Conservation (phyloP, 1,140 invertebrate species). For the Sminthurides bifidus region DNA sequence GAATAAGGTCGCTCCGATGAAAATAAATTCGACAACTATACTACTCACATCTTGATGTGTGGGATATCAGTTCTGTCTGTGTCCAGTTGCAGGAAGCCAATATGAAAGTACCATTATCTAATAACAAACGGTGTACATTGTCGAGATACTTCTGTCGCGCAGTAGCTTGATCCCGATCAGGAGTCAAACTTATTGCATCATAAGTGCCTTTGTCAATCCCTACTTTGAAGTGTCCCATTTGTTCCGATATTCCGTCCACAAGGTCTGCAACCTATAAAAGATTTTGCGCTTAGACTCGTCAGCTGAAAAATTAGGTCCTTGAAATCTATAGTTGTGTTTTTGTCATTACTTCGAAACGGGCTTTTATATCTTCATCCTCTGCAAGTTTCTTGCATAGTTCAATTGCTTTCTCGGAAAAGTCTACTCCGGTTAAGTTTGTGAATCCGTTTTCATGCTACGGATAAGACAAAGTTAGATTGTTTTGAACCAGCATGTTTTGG, state of each 20-base stretch:
- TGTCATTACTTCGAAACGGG: neutral
- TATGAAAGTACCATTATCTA: neutral
- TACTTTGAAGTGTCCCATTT: neutral
- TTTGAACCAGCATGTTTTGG: no score
- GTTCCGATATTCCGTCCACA: neutral
- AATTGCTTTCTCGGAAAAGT: constrained; percentile 1
- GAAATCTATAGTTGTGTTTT: no score
- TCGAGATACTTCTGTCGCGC: neutral
- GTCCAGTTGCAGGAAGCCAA: constrained; percentile 9
- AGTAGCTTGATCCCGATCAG: neutral
- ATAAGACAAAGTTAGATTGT: no score
- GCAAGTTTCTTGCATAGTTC: neutral
- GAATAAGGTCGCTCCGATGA: no score
- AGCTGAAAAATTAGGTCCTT: no score
- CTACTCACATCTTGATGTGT: no score
- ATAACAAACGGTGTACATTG: neutral
- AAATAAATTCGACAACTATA: no score
- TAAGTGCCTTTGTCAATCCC: constrained; percentile 4
- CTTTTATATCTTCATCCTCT: neutral
- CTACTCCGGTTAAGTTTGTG: neutral
- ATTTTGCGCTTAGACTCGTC: no score
- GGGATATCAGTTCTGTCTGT: neutral
- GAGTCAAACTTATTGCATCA: constrained; percentile 4
- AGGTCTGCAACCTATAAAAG: neutral
- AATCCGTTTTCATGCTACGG: neutral